Conservation (phyloP, 2,797 vertebrate species). For the Eptatretus atami region DNA sequence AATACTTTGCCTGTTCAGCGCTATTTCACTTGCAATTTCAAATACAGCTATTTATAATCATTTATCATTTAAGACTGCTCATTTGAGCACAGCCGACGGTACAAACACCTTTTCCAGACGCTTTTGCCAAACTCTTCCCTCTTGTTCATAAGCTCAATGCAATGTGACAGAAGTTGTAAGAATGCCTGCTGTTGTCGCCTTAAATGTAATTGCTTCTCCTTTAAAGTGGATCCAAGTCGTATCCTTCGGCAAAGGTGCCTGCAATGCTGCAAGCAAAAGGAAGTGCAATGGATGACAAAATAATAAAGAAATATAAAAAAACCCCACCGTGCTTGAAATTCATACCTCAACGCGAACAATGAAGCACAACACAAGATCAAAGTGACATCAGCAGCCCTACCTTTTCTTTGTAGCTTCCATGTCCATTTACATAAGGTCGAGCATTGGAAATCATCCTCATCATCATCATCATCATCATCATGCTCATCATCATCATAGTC, state of each 20-base stretch:
- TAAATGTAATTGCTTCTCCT: conserved; percentile 91
- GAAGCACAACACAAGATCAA: too few relatives aligned
- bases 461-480: conserved; percentile 77
- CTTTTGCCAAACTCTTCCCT: conserved; percentile 85
- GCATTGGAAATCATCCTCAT: conserved; percentile 39
- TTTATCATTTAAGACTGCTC: too few relatives aligned
- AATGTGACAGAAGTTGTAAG: conserved; percentile 72
- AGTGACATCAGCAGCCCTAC: conserved; percentile 14
- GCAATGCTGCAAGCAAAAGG: conserved; percentile 20
- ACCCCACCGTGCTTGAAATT: too few relatives aligned
- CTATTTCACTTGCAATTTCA: not conserved
- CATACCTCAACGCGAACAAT: too few relatives aligned
- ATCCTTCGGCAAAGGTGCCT: conserved; percentile 35
- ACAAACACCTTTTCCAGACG: conserved; percentile 52
- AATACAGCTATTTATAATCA: too few relatives aligned
- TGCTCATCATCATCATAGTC: not conserved
- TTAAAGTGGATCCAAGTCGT: conserved; percentile 83
- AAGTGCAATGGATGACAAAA: conserved; percentile 5
- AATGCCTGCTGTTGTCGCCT: conserved; percentile 81
- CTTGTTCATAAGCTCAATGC: conserved; percentile 84
- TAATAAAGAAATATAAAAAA: not conserved
- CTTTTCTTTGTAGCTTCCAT: conserved; percentile 65
- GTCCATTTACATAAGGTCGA: conserved; percentile 29
- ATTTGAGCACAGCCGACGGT: too few relatives aligned
- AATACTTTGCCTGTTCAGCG: not conserved